These are phyloP conservation scores for Melipona bicolor DNA, from an alignment of 2,888 invertebrate genomes.

Conservation along the genomic window DNA sequence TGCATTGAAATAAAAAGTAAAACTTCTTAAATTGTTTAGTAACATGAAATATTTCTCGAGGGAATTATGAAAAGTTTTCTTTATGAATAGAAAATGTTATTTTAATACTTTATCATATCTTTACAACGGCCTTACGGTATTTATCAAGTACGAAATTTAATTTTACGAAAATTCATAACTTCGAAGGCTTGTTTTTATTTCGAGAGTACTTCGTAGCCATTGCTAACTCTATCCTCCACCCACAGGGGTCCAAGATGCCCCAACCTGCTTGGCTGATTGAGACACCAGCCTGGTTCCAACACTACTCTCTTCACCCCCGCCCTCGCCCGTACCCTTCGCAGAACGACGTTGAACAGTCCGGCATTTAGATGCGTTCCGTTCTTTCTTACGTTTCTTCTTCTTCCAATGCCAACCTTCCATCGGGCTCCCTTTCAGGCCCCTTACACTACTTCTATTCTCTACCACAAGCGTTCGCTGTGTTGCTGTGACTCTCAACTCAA, in stretches of 20 bases:
- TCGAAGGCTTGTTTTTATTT: neutral
- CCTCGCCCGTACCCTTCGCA: constrained; percentile 37
- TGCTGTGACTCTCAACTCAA: constrained; percentile 57
- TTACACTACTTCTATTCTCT: constrained; percentile 58
- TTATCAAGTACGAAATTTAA: neutral
- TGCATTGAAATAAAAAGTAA: neutral
- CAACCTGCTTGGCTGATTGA: constrained; percentile 82
- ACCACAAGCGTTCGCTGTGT: constrained; percentile 41
- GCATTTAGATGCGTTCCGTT: constrained; percentile 70
- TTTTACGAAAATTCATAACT: neutral
- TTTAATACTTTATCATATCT: neutral
- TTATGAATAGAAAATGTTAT: neutral
- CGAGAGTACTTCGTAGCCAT: constrained; percentile 34
- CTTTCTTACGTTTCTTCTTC: constrained; percentile 60
- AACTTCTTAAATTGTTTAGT: neutral
- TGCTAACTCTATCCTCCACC: constrained; percentile 66
- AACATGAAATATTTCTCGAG: neutral
- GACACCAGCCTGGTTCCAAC: constrained; percentile 81
- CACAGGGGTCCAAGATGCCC: constrained; percentile 79
- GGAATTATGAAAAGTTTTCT: neutral
- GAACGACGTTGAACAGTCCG: constrained; percentile 65
- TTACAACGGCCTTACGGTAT: neutral
- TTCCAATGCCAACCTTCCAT: constrained; percentile 49
- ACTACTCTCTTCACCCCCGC: constrained; percentile 70
- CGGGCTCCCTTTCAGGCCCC: constrained; percentile 57